Conservation (phyloP, 2,888 invertebrate species). For the Drosophila mimetica region DNA sequence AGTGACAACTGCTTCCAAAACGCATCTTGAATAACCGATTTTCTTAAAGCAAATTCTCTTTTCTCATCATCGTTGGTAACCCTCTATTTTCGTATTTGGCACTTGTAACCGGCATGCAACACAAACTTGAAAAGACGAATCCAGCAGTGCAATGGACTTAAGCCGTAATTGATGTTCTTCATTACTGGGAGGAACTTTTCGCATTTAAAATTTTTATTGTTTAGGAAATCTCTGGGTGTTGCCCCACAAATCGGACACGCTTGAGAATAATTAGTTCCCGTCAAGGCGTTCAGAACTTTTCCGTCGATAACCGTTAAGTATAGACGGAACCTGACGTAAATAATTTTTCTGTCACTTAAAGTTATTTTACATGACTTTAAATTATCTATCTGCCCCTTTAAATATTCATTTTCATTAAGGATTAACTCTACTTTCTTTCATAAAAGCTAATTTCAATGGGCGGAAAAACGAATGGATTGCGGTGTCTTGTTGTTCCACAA, state of each 20-base stretch:
- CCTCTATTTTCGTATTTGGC: too few relatives aligned
- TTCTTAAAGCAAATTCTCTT: too few relatives aligned
- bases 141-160: too few relatives aligned
- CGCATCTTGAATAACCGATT: too few relatives aligned
- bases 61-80: too few relatives aligned
- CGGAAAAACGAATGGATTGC: not conserved
- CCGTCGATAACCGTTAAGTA: not conserved
- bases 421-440: not conserved
- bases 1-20: too few relatives aligned
- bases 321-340: not conserved
- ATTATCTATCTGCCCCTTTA: not conserved
- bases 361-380: not conserved
- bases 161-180: not conserved
- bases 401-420: not conserved
- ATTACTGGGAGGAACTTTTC: not conserved
- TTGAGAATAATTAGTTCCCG: not conserved
- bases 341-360: not conserved
- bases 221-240: not conserved
- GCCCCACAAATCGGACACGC: conserved; percentile 1
- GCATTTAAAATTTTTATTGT: not conserved
- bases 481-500: not conserved
- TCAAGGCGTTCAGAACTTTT: not conserved
- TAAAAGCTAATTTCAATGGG: not conserved
- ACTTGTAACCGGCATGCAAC: too few relatives aligned
- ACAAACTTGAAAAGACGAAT: too few relatives aligned